A percentile compares a stretch with the other conserved stretches of the same genome.
These are phyloP conservation scores for Pomacea maculata DNA, from an alignment of 1,140 invertebrate genomes.

Conservation along the genomic window DNA sequence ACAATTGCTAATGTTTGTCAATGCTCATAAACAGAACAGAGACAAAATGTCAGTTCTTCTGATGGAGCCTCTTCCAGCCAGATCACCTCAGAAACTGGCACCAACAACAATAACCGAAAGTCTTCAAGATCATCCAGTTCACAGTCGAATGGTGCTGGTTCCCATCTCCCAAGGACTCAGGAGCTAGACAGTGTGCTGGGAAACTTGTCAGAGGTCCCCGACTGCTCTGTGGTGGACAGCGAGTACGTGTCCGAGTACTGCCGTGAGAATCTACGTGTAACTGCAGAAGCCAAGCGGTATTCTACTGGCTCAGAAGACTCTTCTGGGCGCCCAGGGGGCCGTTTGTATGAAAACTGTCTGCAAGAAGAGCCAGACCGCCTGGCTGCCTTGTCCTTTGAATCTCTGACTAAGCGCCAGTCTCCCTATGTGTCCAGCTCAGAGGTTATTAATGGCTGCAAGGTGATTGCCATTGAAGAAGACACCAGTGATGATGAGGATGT, in stretches of 20 bases:
- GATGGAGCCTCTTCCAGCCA: conserved; percentile 24
- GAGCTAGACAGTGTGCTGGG: conserved; percentile 68
- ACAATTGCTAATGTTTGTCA: no score
- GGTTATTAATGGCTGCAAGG: conserved; percentile 21
- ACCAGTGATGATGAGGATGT: conserved; percentile 14
- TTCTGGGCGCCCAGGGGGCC: conserved; percentile 1
- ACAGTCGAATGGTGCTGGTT: conserved; percentile 20
- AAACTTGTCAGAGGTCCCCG: conserved; percentile 69
- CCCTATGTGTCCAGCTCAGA: conserved; percentile 41
- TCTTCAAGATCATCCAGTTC: conserved; percentile 9
- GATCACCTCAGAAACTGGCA: conserved; percentile 21
- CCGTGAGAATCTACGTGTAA: conserved; percentile 63
- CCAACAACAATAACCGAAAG: conserved; percentile 26
- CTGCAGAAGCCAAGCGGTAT: conserved; percentile 45
- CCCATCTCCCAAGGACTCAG: conserved; percentile 14
- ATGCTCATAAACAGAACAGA: conserved; percentile 13
- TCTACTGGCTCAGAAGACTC: conserved; percentile 47
- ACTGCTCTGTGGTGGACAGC: conserved; percentile 58
- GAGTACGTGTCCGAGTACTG: conserved; percentile 62
- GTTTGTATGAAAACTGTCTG: conserved; percentile 3
- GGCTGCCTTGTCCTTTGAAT: conserved; percentile 45
- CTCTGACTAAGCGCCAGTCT: conserved; percentile 41
- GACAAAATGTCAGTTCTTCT: conserved; percentile 25
- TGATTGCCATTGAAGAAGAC: conserved; percentile 26
- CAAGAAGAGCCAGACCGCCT: conserved; percentile 40